phyloP scores from a whole-genome alignment of 2,797 vertebrate species.

The Danionella dracula region DNA sequence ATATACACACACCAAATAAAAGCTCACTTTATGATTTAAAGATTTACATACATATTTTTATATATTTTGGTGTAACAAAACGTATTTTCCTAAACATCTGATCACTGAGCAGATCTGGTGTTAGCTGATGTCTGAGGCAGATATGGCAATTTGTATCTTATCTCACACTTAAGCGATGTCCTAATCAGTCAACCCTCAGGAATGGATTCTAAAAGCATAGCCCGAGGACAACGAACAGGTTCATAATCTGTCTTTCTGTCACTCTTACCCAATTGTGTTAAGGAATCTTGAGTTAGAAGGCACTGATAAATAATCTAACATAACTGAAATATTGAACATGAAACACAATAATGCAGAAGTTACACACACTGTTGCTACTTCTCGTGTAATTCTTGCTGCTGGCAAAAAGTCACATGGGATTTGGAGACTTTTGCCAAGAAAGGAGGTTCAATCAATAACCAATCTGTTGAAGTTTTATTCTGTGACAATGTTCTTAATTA shows the following conservation, averaged over 20 bases:
- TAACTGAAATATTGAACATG: not conserved
- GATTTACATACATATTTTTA: no score
- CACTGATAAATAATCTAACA: conserved; percentile 22
- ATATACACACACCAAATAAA: no score
- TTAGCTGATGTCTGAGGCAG: conserved; percentile 17
- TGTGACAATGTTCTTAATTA: conserved; percentile 48
- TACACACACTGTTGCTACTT: conserved; percentile 27
- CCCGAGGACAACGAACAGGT: conserved; percentile 26
- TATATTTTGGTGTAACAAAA: no score
- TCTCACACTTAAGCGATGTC: conserved; percentile 15
- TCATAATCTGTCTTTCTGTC: conserved; percentile 18
- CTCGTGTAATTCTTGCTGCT: conserved; percentile 13
- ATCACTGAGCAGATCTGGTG: conserved; percentile 22
- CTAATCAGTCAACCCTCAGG: conserved; percentile 23
- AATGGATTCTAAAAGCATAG: conserved; percentile 18
- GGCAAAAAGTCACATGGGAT: conserved; percentile 34
- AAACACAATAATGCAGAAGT: conserved; percentile 27
- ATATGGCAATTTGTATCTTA: conserved; percentile 26
- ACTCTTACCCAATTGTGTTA: not conserved
- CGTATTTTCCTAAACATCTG: no score
- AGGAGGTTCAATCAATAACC: conserved; percentile 44
- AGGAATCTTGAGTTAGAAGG: conserved; percentile 13
- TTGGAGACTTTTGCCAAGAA: conserved; percentile 30
- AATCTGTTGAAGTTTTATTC: conserved; percentile 47
- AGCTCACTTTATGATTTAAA: no score